Evolutionary conservation across 2,113 vertebrate species (phyloP).

Genomic region (Vulpes lagopus): DNA sequence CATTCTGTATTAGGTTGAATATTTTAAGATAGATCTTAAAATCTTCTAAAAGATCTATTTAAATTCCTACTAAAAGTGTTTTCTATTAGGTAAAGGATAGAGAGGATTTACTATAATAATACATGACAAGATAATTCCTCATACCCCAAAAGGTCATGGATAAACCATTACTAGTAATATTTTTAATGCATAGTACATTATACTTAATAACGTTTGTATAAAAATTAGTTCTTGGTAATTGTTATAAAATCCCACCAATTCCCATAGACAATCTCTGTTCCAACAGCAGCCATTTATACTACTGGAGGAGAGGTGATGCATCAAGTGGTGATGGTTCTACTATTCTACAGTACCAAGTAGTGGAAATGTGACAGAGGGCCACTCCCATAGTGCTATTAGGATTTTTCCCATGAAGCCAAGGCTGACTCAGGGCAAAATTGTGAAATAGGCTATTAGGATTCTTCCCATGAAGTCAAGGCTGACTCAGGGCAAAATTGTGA

Average conservation of each 20-base stretch:
- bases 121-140: slow-evolving; percentile 29
- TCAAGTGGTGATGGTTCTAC: background rate
- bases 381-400: background rate
- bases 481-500: background rate
- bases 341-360: background rate
- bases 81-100: slow-evolving; percentile 11
- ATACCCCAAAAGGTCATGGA: slow-evolving; percentile 27
- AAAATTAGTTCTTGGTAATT: slow-evolving; percentile 27
- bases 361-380: background rate
- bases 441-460: background rate
- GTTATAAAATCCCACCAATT: background rate
- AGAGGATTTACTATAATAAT: background rate
- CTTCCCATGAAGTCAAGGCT: background rate
- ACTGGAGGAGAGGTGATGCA: background rate
- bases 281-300: background rate
- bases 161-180: slow-evolving; percentile 27
- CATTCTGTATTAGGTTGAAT: background rate
- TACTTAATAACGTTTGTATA: background rate
- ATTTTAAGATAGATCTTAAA: slow-evolving; percentile 28
- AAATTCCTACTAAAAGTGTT: background rate
- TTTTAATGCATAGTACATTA: background rate
- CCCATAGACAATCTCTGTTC: background rate
- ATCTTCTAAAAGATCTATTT: background rate
- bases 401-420: background rate
- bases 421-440: background rate